phyloP scores from a whole-genome alignment of 2,113 vertebrate species.

The Mugil cephalus region DNA sequence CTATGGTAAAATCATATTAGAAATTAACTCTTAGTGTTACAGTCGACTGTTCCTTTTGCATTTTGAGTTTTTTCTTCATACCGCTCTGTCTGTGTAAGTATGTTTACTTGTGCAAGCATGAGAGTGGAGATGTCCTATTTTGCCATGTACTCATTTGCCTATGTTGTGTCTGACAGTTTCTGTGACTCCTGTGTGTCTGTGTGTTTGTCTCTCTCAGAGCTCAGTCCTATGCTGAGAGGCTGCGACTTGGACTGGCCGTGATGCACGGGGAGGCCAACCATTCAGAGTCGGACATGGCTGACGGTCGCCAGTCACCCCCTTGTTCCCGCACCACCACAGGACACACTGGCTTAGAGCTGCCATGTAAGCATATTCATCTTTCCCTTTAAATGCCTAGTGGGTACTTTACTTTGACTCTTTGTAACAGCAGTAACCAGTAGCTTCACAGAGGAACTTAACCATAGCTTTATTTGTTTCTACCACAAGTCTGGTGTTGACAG shows the following conservation, averaged over 20 bases:
- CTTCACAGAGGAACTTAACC: not conserved
- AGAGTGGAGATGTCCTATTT: no score
- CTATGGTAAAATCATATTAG: not conserved
- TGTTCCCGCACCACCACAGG: conserved; percentile 89
- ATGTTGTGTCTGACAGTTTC: conserved; percentile 1
- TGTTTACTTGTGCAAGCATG: conserved; percentile 5
- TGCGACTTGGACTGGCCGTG: conserved; percentile 94
- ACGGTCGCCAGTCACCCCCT: conserved; percentile 93
- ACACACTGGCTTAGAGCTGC: conserved; percentile 93
- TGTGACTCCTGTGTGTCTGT: conserved; percentile 36
- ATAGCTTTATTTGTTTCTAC: not conserved
- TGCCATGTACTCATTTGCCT: not conserved
- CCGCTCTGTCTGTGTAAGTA: not conserved
- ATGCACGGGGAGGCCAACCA: conserved; percentile 96
- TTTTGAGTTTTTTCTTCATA: not conserved
- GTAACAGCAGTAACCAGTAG: not conserved
- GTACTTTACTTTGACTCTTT: no score
- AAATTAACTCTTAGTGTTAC: not conserved
- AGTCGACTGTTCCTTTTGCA: not conserved
- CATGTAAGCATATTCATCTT: conserved; percentile 82
- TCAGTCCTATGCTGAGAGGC: conserved; percentile 95
- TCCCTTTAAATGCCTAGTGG: no score
- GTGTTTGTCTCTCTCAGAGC: conserved; percentile 83
- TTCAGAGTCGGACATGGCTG: conserved; percentile 93
- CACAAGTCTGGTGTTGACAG: not conserved